These are phyloP conservation scores for Dendrolimus punctatus DNA, from an alignment of 1,140 invertebrate genomes.

Conservation along the genomic window DNA sequence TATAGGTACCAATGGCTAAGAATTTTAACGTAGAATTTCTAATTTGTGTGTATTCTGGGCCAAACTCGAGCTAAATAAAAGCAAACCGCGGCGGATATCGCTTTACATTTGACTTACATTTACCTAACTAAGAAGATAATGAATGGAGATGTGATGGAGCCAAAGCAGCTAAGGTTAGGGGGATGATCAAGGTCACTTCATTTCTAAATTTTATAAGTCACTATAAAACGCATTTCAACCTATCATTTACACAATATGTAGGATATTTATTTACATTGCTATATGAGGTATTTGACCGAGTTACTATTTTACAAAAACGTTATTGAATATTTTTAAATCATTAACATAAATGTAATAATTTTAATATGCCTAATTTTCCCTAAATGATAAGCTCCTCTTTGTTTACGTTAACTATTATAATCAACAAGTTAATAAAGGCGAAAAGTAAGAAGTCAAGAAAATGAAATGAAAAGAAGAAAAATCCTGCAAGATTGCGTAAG, in stretches of 20 bases:
- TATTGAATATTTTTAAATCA: constrained; percentile 29
- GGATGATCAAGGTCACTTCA: constrained; percentile 67
- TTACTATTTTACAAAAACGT: constrained; percentile 33
- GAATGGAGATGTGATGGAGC: constrained; percentile 41
- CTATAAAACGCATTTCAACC: constrained; percentile 35
- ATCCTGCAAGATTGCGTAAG: too few relatives aligned
- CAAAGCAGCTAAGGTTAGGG: constrained; percentile 57
- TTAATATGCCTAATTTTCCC: constrained; percentile 47
- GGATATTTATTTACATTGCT: constrained; percentile 33
- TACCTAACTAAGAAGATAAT: constrained; percentile 24
- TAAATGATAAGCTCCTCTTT: constrained; percentile 64
- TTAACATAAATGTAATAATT: constrained; percentile 30
- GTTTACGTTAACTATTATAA: constrained; percentile 7
- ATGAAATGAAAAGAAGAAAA: too few relatives aligned
- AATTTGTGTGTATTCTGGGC: too few relatives aligned
- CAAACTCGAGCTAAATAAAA: too few relatives aligned
- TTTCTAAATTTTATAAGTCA: constrained; percentile 57
- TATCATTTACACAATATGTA: constrained; percentile 30
- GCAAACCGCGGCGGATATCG: too few relatives aligned
- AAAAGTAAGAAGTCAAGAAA: too few relatives aligned
- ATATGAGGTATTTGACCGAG: constrained; percentile 54
- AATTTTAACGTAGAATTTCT: too few relatives aligned
- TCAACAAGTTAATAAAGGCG: too few relatives aligned
- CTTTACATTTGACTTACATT: background rate
- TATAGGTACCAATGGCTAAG: too few relatives aligned